Evolutionary conservation across 2,113 vertebrate genomes (phyloP), one percentile per base, ranked within the genome.

Genomic region (Formicarius rufipectus): DNA sequence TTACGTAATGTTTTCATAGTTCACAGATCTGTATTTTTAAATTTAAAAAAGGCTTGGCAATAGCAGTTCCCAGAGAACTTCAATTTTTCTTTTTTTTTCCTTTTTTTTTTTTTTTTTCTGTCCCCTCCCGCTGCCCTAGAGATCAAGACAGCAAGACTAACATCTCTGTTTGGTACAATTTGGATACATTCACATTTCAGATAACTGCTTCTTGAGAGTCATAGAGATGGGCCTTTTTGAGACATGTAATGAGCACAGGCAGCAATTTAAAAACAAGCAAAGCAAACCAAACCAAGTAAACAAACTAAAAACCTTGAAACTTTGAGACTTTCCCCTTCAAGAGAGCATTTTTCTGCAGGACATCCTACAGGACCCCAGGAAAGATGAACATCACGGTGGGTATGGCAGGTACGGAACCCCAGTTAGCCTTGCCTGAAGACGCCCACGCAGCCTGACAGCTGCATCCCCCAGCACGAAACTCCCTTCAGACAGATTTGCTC

Each of bases 1-100:
- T 93, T 81, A 86, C 27, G 60, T 87, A 96, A 95, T 96, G 85
- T 96, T 95, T 96, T 93, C 62, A 67, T 84, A 94, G 80, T 75
- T 66, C 66, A 72, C 15, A 84, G 83, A 88, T 77, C 45, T 74
- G 79, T 71, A 63, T 74, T 92, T 87, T 95, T 67, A 78, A 91
- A 74, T 53, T 52, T 59, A 47, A 53, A 68, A 93, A 86, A 79
- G 30, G 11, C 62, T 79, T 45, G 14, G 77, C 39, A 74, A 50
- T 42, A 28, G 49, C 90, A 72, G 49, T 75, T 90, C 44, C 63
- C 75, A 90, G 56, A 88, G 40, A 93, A 69, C 11, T 35, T 2
- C 11, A 7, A 22, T 14, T 31, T 11, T 55, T 63, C 71, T 73
- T 27, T 35, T 44, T n/a, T n/a, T n/a, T n/a, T n/a, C n/a, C n/a